phyloP scores from a whole-genome alignment of 2,113 vertebrate genomes.

The Phyllostomus hastatus region DNA sequence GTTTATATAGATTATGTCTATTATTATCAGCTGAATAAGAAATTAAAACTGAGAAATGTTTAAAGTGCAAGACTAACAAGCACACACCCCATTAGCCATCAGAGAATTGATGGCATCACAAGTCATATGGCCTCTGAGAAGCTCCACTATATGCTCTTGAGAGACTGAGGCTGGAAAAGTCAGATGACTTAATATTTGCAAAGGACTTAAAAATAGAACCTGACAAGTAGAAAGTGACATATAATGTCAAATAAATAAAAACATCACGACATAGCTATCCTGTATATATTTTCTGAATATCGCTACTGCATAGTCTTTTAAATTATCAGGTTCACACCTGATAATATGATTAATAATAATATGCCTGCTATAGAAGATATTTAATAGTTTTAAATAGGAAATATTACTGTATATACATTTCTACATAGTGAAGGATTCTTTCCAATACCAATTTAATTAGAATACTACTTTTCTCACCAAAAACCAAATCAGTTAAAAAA shows the following conservation, averaged over 20 bases:
- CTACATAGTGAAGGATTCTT: neutral
- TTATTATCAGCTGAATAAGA: neutral
- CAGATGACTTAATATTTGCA: neutral
- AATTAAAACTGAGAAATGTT: neutral
- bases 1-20: neutral
- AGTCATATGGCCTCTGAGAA: neutral
- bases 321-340: neutral
- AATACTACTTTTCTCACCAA: constrained; percentile 42
- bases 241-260: neutral
- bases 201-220: neutral
- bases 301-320: neutral
- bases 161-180: neutral
- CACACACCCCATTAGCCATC: neutral
- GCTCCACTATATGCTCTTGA: neutral
- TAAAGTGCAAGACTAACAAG: neutral
- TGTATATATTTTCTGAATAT: neutral
- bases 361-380: neutral
- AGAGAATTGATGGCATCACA: neutral
- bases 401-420: neutral
- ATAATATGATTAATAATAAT: neutral
- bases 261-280: neutral
- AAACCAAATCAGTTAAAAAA: constrained; percentile 45
- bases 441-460: constrained; percentile 30
- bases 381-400: constrained; percentile 6
- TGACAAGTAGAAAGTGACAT: neutral